Conservation (phyloP, 2,888 invertebrate species). For the Ceriagrion tenellum region DNA sequence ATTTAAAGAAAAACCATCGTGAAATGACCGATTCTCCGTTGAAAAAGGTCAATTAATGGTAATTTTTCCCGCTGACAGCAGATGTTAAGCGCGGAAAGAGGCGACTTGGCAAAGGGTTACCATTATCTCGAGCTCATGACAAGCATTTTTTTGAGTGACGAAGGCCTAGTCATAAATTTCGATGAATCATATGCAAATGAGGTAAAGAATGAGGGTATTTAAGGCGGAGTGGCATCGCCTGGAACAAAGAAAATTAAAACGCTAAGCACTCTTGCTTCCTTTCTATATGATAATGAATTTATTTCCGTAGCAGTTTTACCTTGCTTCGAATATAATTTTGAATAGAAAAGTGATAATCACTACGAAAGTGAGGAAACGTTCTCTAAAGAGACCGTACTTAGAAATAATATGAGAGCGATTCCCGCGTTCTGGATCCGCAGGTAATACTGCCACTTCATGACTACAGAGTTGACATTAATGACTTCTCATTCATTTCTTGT, state of each 20-base stretch:
- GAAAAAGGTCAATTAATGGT: not conserved
- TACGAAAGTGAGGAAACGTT: not conserved
- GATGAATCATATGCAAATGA: slow-evolving; percentile 2
- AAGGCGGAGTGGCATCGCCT: not conserved
- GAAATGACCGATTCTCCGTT: not conserved
- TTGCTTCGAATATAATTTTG: not conserved
- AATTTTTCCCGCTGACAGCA: not conserved
- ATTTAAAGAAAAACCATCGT: too few species aligned
- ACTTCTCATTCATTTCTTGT: too few species aligned
- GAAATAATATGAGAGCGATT: not conserved
- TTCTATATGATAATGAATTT: slow-evolving; percentile 11
- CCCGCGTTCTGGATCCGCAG: not conserved
- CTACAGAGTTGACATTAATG: too few species aligned
- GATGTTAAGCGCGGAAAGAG: not conserved
- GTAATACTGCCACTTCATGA: too few species aligned
- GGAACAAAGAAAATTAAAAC: slow-evolving; percentile 11
- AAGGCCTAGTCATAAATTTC: not conserved
- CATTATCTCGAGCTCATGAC: not conserved
- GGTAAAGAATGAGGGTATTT: not conserved
- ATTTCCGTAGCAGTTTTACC: not conserved
- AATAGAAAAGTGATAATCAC: not conserved
- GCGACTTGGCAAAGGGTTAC: not conserved
- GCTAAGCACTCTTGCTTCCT: not conserved
- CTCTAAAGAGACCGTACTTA: not conserved
- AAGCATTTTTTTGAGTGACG: slow-evolving; percentile 9